Base-by-base conservation (phyloP, 1,140 invertebrate genomes). In the Stegodyphus mimosarum region DNA sequence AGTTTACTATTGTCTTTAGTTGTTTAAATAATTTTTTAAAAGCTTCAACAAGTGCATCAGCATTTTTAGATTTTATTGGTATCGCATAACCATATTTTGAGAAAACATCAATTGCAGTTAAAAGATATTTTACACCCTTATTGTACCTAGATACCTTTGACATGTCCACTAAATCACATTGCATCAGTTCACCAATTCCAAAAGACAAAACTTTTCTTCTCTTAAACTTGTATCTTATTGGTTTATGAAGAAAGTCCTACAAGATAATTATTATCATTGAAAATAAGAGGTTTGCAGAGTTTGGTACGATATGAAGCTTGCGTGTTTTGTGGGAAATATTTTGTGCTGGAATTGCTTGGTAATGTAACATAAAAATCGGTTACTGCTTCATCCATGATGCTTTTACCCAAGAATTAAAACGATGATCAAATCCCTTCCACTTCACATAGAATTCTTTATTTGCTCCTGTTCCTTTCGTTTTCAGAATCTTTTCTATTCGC, bases 31-130 rank as follows among this genome's bases (percentile, higher is more conserved):
- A 87, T 74, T 87, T 78, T 75, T 81, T 83, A 48, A 83, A 49
- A 52, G 70, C 66, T 85, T 81, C 78, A 83, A 88, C 83, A n/a
- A 88, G 7, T 11, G 87, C 87, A 84, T 88, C 88, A 18, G 87
- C 63, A 75, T 87, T 72, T 71, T 89, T 88, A 9, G 50, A 17
- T 50, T 63, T 11, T 55, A 88, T 64, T 60, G 55, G 55, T 10
- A 60, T 60, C 55, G 55, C 55, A 60, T 60, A 60, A 2, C 9
- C 55, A 60, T 60, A 60, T 60, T 60, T 60, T 10, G 55, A 60
- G 15, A 60, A 60, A 9, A 60, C 55, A 60, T 60, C 55, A 1
- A 60, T 60, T 2, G 55, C 15, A 15, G 55, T 60, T 15, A 60
- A 60, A 10, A 60, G 15, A 60, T 60, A 60, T 60, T 60, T 60